Evolutionary conservation across 30 jellyfish, hydroid and myxozoan genomes (phyloP).

Genomic region (Cassiopea xamachana): DNA sequence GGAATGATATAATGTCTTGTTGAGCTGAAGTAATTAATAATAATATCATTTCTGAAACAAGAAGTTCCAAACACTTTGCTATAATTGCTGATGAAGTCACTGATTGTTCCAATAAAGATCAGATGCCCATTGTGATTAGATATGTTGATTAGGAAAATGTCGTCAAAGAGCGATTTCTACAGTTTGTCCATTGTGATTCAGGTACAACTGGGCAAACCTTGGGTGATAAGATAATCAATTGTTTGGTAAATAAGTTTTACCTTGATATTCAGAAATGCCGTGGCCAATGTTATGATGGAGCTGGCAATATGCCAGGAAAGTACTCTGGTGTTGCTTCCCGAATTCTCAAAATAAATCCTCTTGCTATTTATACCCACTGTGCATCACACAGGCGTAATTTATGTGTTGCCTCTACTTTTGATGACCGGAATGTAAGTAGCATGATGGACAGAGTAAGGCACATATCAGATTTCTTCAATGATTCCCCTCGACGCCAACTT

Average conservation of each 20-base stretch:
- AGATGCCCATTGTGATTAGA: slow-evolving; percentile 44
- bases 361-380: slow-evolving; percentile 29
- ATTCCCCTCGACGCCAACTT: background rate
- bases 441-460: background rate
- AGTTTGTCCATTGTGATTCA: slow-evolving; percentile 12
- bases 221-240: background rate
- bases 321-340: slow-evolving; percentile 12
- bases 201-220: slow-evolving; percentile 31
- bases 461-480: background rate
- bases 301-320: slow-evolving; percentile 31
- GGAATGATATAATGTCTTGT: background rate
- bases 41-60: background rate
- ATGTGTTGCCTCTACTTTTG: background rate
- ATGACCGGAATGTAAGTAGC: background rate
- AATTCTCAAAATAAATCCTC: background rate
- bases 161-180: slow-evolving; percentile 6
- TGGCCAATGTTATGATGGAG: slow-evolving; percentile 44
- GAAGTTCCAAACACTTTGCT: background rate
- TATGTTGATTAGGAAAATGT: slow-evolving; percentile 5
- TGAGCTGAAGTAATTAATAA: background rate
- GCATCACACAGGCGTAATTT: background rate
- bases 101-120: slow-evolving; percentile 56
- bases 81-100: slow-evolving; percentile 14
- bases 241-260: background rate
- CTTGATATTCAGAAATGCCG: background rate